These are phyloP conservation scores for Rhynchonycteris naso DNA, from an alignment of 2,797 vertebrate genomes.

Conservation along the genomic window DNA sequence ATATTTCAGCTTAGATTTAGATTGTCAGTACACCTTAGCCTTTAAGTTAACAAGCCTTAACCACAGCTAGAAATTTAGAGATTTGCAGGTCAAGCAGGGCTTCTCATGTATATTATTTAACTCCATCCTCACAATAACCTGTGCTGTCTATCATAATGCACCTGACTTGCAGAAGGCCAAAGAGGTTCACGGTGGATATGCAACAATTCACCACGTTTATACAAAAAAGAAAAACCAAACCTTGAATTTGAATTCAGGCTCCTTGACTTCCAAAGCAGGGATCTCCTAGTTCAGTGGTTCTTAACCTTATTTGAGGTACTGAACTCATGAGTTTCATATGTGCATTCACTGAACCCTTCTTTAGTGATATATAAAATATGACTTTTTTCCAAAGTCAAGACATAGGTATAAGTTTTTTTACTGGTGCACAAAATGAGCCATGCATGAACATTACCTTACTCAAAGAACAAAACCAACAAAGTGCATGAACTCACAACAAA, in stretches of 20 bases:
- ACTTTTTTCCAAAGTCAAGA: too few relatives aligned
- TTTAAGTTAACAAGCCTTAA: background rate
- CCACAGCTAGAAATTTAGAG: background rate
- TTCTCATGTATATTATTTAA: background rate
- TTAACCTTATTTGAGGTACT: too few relatives aligned
- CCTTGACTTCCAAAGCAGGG: background rate
- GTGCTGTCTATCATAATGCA: background rate
- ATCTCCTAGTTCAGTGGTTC: too few relatives aligned
- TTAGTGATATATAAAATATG: too few relatives aligned
- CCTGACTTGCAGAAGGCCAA: background rate
- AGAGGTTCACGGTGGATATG: background rate
- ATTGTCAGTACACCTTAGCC: background rate
- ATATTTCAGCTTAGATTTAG: background rate
- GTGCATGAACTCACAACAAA: too few relatives aligned
- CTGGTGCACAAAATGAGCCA: too few relatives aligned
- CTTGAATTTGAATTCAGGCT: background rate
- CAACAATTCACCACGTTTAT: background rate
- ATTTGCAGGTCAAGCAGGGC: background rate
- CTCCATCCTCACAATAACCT: background rate
- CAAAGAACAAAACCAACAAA: too few relatives aligned
- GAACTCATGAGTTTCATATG: too few relatives aligned
- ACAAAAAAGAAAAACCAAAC: background rate
- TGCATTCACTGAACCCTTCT: too few relatives aligned
- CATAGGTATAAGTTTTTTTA: too few relatives aligned
- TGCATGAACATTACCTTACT: too few relatives aligned